phyloP scores from a whole-genome alignment of 2,113 vertebrate genomes.

The Poeciliopsis retropinna region DNA sequence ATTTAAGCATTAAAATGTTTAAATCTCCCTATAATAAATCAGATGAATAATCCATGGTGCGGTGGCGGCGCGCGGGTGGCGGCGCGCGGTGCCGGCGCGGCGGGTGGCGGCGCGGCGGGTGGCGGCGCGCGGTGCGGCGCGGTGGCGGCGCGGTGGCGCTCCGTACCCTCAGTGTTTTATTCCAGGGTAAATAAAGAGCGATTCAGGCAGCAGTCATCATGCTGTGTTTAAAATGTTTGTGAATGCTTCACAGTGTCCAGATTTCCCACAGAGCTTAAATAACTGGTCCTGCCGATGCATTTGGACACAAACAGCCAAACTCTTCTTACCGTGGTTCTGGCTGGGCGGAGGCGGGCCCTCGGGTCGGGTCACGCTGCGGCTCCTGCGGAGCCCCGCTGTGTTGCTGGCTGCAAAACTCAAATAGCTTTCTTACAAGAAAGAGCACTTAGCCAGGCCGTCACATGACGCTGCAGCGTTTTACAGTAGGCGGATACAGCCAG shows the following conservation, averaged over 20 bases:
- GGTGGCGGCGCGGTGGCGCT: not conserved
- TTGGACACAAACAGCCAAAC: not conserved
- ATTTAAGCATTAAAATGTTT: too few relatives aligned
- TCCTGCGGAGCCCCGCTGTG: slow-evolving; percentile 52
- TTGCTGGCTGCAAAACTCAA: slow-evolving; percentile 45
- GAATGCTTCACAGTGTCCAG: not conserved
- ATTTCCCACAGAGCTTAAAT: not conserved
- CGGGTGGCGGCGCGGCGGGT: too few relatives aligned
- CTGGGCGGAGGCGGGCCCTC: slow-evolving; percentile 18
- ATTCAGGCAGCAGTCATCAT: slow-evolving; percentile 7
- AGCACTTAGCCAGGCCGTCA: slow-evolving; percentile 65
- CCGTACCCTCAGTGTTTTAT: slow-evolving; percentile 15
- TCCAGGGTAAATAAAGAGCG: slow-evolving; percentile 7
- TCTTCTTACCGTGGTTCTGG: slow-evolving; percentile 42
- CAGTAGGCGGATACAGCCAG: slow-evolving; percentile 15
- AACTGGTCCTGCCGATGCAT: not conserved
- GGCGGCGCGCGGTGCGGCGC: too few relatives aligned
- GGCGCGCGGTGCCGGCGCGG: too few relatives aligned
- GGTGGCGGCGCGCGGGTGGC: too few relatives aligned
- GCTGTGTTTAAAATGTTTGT: not conserved
- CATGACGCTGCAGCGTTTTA: slow-evolving; percentile 41
- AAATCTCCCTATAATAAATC: too few relatives aligned
- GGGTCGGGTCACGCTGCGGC: slow-evolving; percentile 57
- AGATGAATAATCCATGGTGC: too few relatives aligned
- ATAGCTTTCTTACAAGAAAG: slow-evolving; percentile 51